Evolutionary conservation across 2,113 vertebrate species (phyloP), one percentile per base, ranked within the genome.

Genomic region (Eudyptes chrysolophus): DNA sequence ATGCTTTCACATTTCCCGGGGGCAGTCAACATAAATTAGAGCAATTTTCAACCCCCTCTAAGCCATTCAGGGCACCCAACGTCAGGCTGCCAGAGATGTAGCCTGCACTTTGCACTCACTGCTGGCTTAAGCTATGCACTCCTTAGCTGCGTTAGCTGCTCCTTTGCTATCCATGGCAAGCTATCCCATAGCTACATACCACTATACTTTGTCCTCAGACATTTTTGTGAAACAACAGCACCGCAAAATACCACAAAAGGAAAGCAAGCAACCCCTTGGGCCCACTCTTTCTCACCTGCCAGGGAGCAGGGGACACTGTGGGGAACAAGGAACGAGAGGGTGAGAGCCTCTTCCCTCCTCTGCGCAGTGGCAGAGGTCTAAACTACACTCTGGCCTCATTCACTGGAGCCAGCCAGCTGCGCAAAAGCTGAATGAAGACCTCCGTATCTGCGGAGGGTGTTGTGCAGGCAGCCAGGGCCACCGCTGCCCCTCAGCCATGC

Each of bases 241-340:
- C 27, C 0, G 2, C 36, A 77, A 88, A 88, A 36, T 13, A 11
- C 14, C 58, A 21, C 36, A 29, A 66, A 77, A 93, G 15, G 29
- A 86, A 60, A 46, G 9, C 18, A 55, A 75, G n/a, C 57, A 76
- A n/a, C 7, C 14, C 46, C 42, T 72, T 6, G 2, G 29, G 44
- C 6, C 14, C n/a, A 17, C 18, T 66, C 30, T 49, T 54, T 36
- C 76, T 86, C 64, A 64, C 38, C 72, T 82, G 57, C n/a, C 55
- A 38, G n/a, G 34, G 69, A 65, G 65, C 26, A 49, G 68, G 54
- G 60, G 12, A 68, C 11, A 5, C 36, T 34, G 16, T 1, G 1
- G 27, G n/a, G 22, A 78, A 1, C 44, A 42, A 1, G 1, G 44
- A 24, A 48, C 0, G 0, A 76, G 49, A 57, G 7, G 16, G 13